These are phyloP conservation scores for Bradypodion pumilum DNA, from an alignment of 2,797 vertebrate genomes.

Conservation along the genomic window DNA sequence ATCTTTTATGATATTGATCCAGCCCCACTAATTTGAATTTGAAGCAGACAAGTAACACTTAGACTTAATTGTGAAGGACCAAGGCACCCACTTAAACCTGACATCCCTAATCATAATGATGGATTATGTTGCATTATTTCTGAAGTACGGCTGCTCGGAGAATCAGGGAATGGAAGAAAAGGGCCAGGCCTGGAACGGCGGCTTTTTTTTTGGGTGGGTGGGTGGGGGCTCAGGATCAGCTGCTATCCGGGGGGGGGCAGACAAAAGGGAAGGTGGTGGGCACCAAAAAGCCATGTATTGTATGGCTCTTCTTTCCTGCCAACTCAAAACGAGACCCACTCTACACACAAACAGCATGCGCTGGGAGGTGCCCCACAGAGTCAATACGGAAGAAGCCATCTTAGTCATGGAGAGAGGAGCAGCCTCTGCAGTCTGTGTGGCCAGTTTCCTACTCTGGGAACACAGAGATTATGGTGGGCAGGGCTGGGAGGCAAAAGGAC, in stretches of 20 bases:
- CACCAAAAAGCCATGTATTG: background rate
- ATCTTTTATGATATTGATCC: constrained; percentile 40
- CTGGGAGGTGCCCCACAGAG: background rate
- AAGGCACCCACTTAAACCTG: constrained; percentile 34
- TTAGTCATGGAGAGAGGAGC: background rate
- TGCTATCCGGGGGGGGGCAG: background rate
- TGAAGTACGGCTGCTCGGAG: constrained; percentile 7
- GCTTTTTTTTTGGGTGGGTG: too few species aligned
- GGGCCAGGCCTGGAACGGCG: background rate
- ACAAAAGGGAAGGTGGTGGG: background rate
- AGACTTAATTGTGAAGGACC: constrained; percentile 39
- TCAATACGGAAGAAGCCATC: background rate
- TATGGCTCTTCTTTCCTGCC: too few species aligned
- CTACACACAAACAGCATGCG: background rate
- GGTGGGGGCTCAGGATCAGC: background rate
- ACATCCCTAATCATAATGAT: constrained; percentile 43
- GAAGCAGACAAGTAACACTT: constrained; percentile 42
- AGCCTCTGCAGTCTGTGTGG: background rate
- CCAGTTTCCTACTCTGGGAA: background rate
- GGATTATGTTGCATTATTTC: constrained; percentile 38
- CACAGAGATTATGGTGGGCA: too few species aligned
- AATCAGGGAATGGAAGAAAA: background rate
- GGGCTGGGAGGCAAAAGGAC: too few species aligned
- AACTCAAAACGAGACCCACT: too few species aligned
- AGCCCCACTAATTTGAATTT: constrained; percentile 27